Conservation (phyloP, 2,888 invertebrate species). For the Malacosoma neustria region DNA sequence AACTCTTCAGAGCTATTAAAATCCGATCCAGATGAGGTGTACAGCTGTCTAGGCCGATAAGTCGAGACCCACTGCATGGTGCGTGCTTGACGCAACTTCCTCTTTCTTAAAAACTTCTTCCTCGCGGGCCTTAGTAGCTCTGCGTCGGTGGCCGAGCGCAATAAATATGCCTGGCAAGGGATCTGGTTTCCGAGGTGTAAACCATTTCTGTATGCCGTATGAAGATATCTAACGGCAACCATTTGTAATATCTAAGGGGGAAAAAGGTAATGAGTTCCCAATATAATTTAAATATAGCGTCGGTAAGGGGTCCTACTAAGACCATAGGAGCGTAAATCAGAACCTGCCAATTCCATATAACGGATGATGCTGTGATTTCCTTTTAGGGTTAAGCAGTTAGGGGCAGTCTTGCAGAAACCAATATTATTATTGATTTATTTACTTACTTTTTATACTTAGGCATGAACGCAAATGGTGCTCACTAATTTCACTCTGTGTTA, state of each 20-base stretch:
- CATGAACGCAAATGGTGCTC: no score
- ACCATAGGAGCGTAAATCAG: no score
- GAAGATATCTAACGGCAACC: conserved; percentile 53
- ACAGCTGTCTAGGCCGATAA: conserved; percentile 24
- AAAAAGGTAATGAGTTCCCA: background rate
- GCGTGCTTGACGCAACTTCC: conserved; percentile 30
- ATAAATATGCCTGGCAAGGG: conserved; percentile 47
- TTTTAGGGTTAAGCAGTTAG: no score
- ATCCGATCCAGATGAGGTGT: conserved; percentile 41
- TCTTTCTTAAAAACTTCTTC: conserved; percentile 34
- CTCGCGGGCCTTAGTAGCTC: conserved; percentile 19
- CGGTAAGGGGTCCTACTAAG: no score
- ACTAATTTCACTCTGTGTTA: no score
- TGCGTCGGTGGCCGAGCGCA: conserved; percentile 46
- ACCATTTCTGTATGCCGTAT: conserved; percentile 59
- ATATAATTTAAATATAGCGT: no score
- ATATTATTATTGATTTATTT: no score
- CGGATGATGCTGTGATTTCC: no score
- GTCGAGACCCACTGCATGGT: conserved; percentile 54
- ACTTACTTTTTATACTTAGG: no score
- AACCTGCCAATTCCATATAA: no score
- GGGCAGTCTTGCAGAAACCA: no score
- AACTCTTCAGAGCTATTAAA: conserved; percentile 52
- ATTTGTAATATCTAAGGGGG: conserved; percentile 48
- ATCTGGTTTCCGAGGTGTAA: conserved; percentile 54